Conservation (phyloP, 2,113 vertebrate species). For the Todiramphus chloris region DNA sequence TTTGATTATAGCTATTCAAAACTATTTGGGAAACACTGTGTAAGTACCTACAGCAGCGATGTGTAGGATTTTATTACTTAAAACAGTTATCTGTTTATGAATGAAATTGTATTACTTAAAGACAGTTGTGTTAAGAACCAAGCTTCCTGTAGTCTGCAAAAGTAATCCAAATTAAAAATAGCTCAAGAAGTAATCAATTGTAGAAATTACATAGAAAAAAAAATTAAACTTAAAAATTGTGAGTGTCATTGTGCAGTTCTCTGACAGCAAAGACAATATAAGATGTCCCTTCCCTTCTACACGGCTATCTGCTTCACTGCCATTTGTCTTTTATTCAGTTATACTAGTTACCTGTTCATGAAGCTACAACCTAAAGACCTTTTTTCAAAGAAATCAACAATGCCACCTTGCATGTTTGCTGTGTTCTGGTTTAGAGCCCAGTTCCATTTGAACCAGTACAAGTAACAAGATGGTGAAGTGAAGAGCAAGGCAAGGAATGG, state of each 20-base stretch:
- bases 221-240: neutral
- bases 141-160: neutral
- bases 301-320: neutral
- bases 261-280: neutral
- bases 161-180: neutral
- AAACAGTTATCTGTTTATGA: neutral
- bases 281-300: neutral
- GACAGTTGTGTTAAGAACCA: neutral
- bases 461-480: neutral
- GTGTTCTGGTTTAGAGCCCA: neutral
- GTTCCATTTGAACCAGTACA: neutral
- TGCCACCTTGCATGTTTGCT: neutral
- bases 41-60: neutral
- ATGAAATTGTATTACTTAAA: neutral
- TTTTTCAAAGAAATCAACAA: neutral
- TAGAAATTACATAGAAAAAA: neutral
- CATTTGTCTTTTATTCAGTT: neutral
- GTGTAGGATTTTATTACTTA: neutral
- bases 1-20: neutral
- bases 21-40: neutral
- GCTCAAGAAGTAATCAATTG: neutral
- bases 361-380: neutral
- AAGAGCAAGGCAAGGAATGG: neutral
- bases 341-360: neutral
- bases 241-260: neutral